Conservation (phyloP, 2,888 invertebrate genomes). For the Ochropacha duplaris region DNA sequence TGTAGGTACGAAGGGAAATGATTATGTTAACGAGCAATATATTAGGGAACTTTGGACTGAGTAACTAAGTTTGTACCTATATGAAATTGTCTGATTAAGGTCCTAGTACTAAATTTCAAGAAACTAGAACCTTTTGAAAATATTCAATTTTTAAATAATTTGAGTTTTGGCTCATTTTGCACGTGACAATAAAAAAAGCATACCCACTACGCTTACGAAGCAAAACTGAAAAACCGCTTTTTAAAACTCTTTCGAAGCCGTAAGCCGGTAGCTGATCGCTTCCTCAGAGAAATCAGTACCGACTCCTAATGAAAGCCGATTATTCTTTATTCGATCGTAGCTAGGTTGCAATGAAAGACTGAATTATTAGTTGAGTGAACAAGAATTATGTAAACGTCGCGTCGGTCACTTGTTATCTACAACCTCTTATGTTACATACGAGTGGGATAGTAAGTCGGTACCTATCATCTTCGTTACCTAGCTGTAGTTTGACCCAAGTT, state of each 20-base stretch:
- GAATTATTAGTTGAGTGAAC: not conserved
- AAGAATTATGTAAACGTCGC: not conserved
- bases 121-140: not conserved
- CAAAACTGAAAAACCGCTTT: conserved; percentile 33
- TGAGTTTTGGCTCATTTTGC: not conserved
- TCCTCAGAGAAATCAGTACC: conserved; percentile 45
- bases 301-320: conserved; percentile 53
- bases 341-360: not conserved
- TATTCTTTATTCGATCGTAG: conserved; percentile 42
- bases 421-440: no score
- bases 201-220: conserved; percentile 21
- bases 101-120: no score
- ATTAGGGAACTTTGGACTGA: no score
- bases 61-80: no score
- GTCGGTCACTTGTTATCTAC: not conserved
- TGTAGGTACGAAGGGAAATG: no score
- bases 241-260: conserved; percentile 38
- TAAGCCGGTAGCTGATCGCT: conserved; percentile 40
- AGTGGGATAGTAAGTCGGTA: not conserved
- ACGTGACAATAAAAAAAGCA: conserved; percentile 10
- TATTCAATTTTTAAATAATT: not conserved
- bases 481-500: not conserved
- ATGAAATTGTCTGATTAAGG: no score
- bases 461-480: not conserved
- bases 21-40: no score